phyloP scores from a whole-genome alignment of 2,888 invertebrate genomes.

The Zele albiditarsus region DNA sequence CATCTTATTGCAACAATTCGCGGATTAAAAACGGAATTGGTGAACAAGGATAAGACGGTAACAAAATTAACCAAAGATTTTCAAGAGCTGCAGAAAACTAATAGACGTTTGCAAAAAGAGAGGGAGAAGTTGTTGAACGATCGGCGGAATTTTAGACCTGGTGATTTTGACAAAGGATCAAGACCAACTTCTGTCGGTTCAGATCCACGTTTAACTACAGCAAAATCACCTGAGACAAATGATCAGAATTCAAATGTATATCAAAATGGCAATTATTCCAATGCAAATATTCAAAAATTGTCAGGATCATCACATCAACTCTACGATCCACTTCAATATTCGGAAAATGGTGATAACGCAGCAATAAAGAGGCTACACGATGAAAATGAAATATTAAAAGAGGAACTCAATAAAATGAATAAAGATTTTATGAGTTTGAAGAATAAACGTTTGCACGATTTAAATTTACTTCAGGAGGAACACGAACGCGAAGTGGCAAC shows the following conservation, averaged over 20 bases:
- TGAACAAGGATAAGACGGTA: constrained; percentile 83
- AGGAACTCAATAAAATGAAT: constrained; percentile 82
- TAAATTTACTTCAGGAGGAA: constrained; percentile 76
- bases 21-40: constrained; percentile 83
- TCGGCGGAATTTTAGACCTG: constrained; percentile 60
- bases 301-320: constrained; percentile 63
- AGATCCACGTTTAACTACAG: constrained; percentile 65
- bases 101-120: constrained; percentile 84
- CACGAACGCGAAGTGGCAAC: constrained; percentile 72
- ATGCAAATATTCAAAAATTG: constrained; percentile 55
- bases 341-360: constrained; percentile 71
- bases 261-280: constrained; percentile 63
- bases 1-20: constrained; percentile 87
- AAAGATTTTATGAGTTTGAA: constrained; percentile 85
- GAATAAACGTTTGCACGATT: constrained; percentile 86
- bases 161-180: constrained; percentile 53
- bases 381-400: constrained; percentile 76
- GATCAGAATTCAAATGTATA: constrained; percentile 68
- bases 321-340: constrained; percentile 70
- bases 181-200: constrained; percentile 56
- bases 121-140: constrained; percentile 76
- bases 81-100: constrained; percentile 84
- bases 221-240: constrained; percentile 68
- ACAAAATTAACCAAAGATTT: constrained; percentile 83
- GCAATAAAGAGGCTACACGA: constrained; percentile 74